Base-by-base conservation (phyloP, 2,888 invertebrate genomes). In the Callinectes sapidus region DNA sequence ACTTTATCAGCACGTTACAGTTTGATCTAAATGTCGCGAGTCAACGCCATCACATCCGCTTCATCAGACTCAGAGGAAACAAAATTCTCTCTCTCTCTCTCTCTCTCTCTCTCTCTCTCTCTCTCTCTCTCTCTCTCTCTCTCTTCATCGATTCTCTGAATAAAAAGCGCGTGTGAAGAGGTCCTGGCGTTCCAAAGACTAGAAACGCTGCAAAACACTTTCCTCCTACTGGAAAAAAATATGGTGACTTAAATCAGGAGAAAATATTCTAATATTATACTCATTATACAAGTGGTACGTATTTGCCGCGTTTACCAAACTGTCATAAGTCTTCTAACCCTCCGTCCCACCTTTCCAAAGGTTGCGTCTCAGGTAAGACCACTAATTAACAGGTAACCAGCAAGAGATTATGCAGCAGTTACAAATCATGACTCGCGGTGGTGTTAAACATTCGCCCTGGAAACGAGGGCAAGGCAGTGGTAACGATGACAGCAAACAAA, bases 41-140 rank as follows among this genome's bases (percentile, higher is more conserved):
- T 81, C 81, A 81, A 3, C 14, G 2, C 10, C 32, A 35, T 81
- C 35, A 81, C 81, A 35, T 16, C 32, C 23, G 6, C 14, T 81
- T 81, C 81, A 81, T 81, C 81, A 35, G 81, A 32, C 14, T 81
- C 81, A 81, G 35, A 81, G 81, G 35, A 81, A 14, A 35, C 1
- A 81, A 81, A 81, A 81, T 81, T 81, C 81, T 81, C 32, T 81
- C 81, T 81, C 81, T 81, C 81, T 35, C 81, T 81, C 81, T 81
- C 81, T 35, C 81, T 81, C 81, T 81, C 81, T 81, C 81, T 81
- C 81, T 81, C 81, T 81, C 81, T 81, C 81, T 81, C 81, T 81
- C 71, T 81, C 81, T 81, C 81, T 81, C 81, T 81, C 81, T 81
- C 77, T 77, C 77, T 77, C 77, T 77, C 77, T 77, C 77, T 77